Evolutionary conservation across 2,797 vertebrate genomes (phyloP).

Genomic region (Eulemur coronatus): DNA sequence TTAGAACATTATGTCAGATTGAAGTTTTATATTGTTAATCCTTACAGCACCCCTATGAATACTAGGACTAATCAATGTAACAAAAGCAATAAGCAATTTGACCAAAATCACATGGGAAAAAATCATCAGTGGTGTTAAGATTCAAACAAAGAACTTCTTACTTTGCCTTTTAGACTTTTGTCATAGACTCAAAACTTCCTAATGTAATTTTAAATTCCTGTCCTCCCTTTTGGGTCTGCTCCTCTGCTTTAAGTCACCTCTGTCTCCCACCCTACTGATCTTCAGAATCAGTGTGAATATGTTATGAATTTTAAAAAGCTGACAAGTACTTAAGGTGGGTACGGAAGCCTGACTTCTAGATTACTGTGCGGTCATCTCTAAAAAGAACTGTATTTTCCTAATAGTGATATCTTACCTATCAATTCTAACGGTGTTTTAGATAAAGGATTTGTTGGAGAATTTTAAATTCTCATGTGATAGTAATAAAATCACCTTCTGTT

Average conservation of each 20-base stretch:
- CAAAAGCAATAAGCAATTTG: not conserved
- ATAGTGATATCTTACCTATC: slow-evolving; percentile 23
- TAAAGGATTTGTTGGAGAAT: not conserved
- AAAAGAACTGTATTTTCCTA: not conserved
- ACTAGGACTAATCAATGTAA: not conserved
- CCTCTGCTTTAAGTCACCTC: not conserved
- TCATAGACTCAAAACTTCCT: not conserved
- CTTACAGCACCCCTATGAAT: not conserved
- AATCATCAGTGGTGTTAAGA: not conserved
- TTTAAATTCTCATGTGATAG: not conserved
- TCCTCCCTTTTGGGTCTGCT: not conserved
- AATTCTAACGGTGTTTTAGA: not conserved
- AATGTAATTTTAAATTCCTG: not conserved
- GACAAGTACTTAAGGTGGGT: not conserved
- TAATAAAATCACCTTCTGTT: slow-evolving; percentile 14
- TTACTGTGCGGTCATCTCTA: not conserved
- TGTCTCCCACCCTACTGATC: not conserved
- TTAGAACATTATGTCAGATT: slow-evolving; percentile 16
- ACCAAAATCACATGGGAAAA: not conserved
- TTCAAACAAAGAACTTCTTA: slow-evolving; percentile 7
- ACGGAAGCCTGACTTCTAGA: not conserved
- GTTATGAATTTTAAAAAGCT: not conserved
- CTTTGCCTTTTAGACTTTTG: slow-evolving; percentile 9
- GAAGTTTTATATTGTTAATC: not conserved
- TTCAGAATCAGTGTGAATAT: not conserved